Evolutionary conservation across 2,888 invertebrate genomes (phyloP), one percentile per base, ranked within the genome.

Genomic region (Yponomeuta sedellus): DNA sequence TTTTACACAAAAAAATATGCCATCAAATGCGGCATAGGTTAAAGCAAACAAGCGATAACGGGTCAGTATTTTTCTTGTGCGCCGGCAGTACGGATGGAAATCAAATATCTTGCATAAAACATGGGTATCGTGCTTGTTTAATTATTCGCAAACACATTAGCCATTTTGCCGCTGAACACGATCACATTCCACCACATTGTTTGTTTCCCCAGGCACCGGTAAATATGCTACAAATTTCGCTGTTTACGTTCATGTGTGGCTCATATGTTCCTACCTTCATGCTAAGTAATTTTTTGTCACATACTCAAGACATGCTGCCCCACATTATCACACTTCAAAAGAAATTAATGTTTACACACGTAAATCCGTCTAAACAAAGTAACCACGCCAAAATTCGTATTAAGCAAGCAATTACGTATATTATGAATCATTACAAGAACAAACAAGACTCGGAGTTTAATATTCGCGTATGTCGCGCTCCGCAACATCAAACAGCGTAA

Each of bases 391-490:
- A 61, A 61, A 61, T 61, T 16, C 34, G 12, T 28, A 28, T 61
- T n/a, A 61, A 34, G 61, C 25, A 25, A 61, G 61, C 61, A 61
- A 61, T 61, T 61, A 61, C 61, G 61, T 61, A 28, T 61, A 61
- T 61, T 61, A 61, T 61, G 61, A 61, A 61, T 61, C 61, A 34
- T 61, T 61, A 61, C 34, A 61, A 61, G 22, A 61, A 59, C 34
- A 61, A 61, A 61, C 61, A 61, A 25, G 61, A 28, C 25, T 61
- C 34, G 22, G n/a, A 20, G 34, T 34, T 61, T 28, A 61, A 34
- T 61, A 61, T 61, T n/a, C 34, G 61, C 25, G 25, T 34, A 34
- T n/a, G 61, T 28, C 10, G 12, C 16, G 11, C 16, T 22, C 20
- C 20, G 25, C 25, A 59, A 20, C 25, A 20, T 19, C 8, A 20